These are phyloP conservation scores for Ictidomys tridecemlineatus DNA, from an alignment of 2,113 vertebrate genomes.

Conservation along the genomic window DNA sequence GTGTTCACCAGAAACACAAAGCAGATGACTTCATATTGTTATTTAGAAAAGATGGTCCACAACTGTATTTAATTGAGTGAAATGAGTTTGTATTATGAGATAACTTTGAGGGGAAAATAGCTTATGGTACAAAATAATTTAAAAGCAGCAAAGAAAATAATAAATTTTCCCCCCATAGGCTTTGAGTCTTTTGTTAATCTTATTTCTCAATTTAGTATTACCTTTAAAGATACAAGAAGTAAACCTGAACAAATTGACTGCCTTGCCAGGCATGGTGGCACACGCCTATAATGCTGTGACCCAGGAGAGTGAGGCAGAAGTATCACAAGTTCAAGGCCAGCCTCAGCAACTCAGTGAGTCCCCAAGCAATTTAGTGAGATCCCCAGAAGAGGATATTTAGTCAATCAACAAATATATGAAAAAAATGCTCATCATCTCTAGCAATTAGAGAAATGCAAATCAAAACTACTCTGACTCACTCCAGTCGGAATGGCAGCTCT, in stretches of 20 bases:
- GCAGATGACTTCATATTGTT: background rate
- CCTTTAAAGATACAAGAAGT: background rate
- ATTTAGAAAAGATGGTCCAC: background rate
- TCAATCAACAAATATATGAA: too few species aligned
- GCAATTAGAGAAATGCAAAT: too few species aligned
- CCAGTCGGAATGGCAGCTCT: too few species aligned
- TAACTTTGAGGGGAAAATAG: background rate
- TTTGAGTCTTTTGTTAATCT: background rate
- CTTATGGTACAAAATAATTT: background rate
- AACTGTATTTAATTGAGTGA: background rate
- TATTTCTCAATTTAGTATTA: background rate
- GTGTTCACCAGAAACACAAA: background rate
- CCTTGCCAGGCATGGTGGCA: too few species aligned
- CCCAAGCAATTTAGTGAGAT: too few species aligned
- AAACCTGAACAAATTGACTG: background rate
- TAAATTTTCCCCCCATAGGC: background rate
- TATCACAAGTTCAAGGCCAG: too few species aligned
- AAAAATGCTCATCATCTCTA: too few species aligned
- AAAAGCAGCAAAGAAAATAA: conserved; percentile 30
- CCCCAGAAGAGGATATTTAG: too few species aligned
- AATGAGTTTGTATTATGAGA: background rate
- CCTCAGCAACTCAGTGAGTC: too few species aligned
- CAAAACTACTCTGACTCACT: too few species aligned
- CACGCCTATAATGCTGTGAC: too few species aligned
- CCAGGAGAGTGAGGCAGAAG: too few species aligned